These are phyloP conservation scores for Nomada ferruginata DNA, from an alignment of 2,888 invertebrate species.

Conservation along the genomic window DNA sequence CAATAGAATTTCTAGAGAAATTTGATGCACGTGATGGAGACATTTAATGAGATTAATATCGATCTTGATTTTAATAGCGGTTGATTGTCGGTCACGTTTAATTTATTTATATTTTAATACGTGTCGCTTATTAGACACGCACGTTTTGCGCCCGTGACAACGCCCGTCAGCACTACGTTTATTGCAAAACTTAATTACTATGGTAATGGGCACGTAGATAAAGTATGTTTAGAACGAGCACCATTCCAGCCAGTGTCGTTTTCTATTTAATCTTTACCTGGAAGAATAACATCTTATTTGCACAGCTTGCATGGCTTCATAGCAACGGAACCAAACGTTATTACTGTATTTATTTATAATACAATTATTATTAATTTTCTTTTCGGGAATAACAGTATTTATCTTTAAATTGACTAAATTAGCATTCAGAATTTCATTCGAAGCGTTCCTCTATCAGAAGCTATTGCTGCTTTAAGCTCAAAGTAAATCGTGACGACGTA, in stretches of 20 bases:
- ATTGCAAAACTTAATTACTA: conserved; percentile 35
- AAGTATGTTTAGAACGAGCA: conserved; percentile 20
- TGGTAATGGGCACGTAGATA: conserved; percentile 22
- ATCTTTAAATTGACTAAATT: not conserved
- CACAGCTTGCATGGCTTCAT: too few species aligned
- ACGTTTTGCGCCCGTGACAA: not conserved
- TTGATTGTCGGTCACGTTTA: not conserved
- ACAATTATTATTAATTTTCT: not conserved
- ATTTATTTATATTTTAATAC: conserved; percentile 23
- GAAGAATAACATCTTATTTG: not conserved
- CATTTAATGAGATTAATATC: not conserved
- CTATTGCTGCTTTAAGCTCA: too few species aligned
- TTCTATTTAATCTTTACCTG: not conserved
- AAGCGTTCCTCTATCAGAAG: too few species aligned
- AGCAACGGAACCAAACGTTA: not conserved
- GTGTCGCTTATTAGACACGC: conserved; percentile 21
- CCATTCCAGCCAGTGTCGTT: not conserved
- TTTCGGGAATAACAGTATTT: not conserved
- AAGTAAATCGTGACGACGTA: too few species aligned
- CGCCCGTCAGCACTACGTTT: conserved; percentile 5
- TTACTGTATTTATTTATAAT: not conserved
- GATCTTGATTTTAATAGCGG: not conserved
- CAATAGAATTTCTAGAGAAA: too few species aligned
- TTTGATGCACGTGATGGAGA: too few species aligned
- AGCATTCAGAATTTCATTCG: not conserved